Evolutionary conservation across 2,888 invertebrate genomes (phyloP).

Genomic region (Pandemis cinnamomeana): DNA sequence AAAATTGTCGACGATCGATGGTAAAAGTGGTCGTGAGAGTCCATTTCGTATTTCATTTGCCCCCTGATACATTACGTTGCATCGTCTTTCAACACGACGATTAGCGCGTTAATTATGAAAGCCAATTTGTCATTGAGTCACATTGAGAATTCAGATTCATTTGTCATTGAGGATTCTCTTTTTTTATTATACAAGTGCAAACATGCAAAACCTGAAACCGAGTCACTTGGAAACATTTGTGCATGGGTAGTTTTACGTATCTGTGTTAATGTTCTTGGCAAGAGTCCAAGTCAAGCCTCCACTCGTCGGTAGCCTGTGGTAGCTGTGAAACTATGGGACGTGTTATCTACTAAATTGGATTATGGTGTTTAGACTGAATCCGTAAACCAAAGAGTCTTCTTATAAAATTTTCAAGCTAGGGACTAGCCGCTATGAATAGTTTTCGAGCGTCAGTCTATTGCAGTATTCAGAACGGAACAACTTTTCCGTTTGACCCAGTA

Average conservation of each 20-base stretch:
- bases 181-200: not conserved
- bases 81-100: no score
- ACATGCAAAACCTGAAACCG: slow-evolving; percentile 2
- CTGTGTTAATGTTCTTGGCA: slow-evolving; percentile 73
- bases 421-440: slow-evolving; percentile 11
- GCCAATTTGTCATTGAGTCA: not conserved
- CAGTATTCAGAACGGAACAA: slow-evolving; percentile 32
- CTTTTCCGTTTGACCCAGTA: slow-evolving; percentile 33
- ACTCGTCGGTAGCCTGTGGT: slow-evolving; percentile 57
- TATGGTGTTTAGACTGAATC: slow-evolving; percentile 54
- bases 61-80: no score
- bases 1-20: not conserved
- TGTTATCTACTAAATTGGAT: slow-evolving; percentile 67
- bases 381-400: not conserved
- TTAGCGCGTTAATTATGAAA: not conserved
- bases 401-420: not conserved
- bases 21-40: not conserved
- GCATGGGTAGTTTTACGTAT: slow-evolving; percentile 51
- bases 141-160: not conserved
- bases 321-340: slow-evolving; percentile 47
- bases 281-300: slow-evolving; percentile 68
- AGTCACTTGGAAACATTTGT: slow-evolving; percentile 26
- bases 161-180: not conserved
- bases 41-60: not conserved
- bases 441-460: slow-evolving; percentile 15